Evolutionary conservation across 2,888 invertebrate species (phyloP), one percentile per base, ranked within the genome.

Genomic region (Plebejus anna): DNA sequence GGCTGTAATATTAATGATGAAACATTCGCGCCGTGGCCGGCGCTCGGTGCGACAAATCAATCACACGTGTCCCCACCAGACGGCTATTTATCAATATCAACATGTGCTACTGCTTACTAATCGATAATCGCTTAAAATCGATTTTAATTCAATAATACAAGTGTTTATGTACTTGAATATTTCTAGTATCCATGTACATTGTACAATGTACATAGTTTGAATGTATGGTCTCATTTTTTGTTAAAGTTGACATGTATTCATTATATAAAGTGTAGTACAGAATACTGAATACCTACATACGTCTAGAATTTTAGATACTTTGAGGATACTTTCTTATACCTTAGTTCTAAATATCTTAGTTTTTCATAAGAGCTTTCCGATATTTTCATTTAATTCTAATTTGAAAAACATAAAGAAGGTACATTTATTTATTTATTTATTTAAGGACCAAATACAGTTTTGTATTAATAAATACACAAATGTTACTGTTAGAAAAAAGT

Each of bases 81-180:
- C 83, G 83, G 86, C 86, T 89, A 89, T 90, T 89, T 88, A 89
- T 90, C 88, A 90, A 87, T 84, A 80, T 83, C 82, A 80, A 85
- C 77, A 81, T 78, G 59, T 73, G 73, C 55, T 51, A 73, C 55
- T 55, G 73, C 73, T 16, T 32, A 55, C 7, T 28, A 51, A 32
- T 73, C 73, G 16, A 73, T 78, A 61, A 82, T 81, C 82, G 78
- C 80, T 82, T 83, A 84, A 76, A 78, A 71, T 72, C 71, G 47
- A 72, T 47, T 47, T 59, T 28, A 61, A 22, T 59, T 59, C 22
- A 61, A 28, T 61, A 61, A 61, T 61, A 51, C 51, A 55, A 55
- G 16, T 61, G 28, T 11, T 61, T 28, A 22, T 22, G 22, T 22
- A 9, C 9, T 22, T 9, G 9, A 28, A 28, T 7, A 61, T 61